Base-by-base conservation (phyloP, 2,113 vertebrate genomes). In the Psilopsiagon aymara region DNA sequence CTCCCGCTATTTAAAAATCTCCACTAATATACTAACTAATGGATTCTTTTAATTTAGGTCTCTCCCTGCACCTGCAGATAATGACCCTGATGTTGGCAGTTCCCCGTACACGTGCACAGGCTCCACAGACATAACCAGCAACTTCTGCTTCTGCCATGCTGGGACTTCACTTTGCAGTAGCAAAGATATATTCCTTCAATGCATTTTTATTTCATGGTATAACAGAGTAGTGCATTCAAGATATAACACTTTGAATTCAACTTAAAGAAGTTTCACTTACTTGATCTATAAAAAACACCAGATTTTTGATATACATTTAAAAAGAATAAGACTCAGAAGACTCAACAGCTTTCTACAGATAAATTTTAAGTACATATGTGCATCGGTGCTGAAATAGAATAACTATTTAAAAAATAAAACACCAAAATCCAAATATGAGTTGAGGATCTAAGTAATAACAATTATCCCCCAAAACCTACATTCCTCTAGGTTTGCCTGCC, bases 311-410 rank as follows among this genome's bases (percentile, higher is more conserved):
- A 17, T 7, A 57, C 24, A 7, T 24, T 81, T 59, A 24, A 49
- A 71, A 55, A 80, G 37, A 77, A 66, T 1, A 6, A 15, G 23
- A 81, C 1, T 1, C 5, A 33, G 55, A 75, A 71, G 76, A 84
- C 23, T 33, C 59, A 66, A 62, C 31, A 59, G 63, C 75, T 69
- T 62, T 44, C 49, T 63, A 37, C n/a, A 11, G 49, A 73, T 11
- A 83, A n/a, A 67, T 63, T 21, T 39, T 8, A 55, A 75, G 14
- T 2, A 1, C 1, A 14, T 6, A 6, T 0, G 1, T 24, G 43
- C 33, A 23, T 1, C 7, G 1, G 16, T 4, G 9, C 52, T 46
- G 39, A 69, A 73, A 76, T 18, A 73, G 43, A 83, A 80, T 11
- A 71, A 69, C 6, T 86, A 70, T 25, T 59, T 15, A 60, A 89